These are phyloP conservation scores for Idris sp. DNA, from an alignment of 1,140 invertebrate species.

Conservation along the genomic window DNA sequence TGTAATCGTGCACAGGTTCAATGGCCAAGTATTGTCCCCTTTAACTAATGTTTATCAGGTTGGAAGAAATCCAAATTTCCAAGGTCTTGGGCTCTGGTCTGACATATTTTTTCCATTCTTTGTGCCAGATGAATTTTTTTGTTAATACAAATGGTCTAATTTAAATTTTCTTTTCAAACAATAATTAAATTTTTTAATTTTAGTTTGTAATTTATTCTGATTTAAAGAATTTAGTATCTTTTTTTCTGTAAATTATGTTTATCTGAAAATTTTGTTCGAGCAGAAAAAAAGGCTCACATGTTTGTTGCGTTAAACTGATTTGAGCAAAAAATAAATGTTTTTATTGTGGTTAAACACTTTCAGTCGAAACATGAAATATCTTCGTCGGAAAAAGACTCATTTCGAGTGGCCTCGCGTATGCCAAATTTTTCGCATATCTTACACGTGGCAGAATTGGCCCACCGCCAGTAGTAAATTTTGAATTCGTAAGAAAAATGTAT, in stretches of 20 bases:
- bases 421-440: conserved; percentile 49
- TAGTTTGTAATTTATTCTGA: too few relatives aligned
- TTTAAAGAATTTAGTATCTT: too few relatives aligned
- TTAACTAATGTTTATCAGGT: conserved; percentile 40
- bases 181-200: too few relatives aligned
- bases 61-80: conserved; percentile 48
- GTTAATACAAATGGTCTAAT: not conserved
- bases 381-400: conserved; percentile 41
- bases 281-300: too few relatives aligned
- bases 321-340: conserved; percentile 15
- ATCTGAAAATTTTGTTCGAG: too few relatives aligned
- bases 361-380: conserved; percentile 14
- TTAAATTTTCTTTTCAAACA: not conserved
- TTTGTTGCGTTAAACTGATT: not conserved
- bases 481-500: conserved; percentile 21
- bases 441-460: conserved; percentile 33
- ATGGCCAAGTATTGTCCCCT: conserved; percentile 24
- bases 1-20: conserved; percentile 31
- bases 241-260: too few relatives aligned
- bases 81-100: conserved; percentile 27
- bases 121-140: conserved; percentile 8
- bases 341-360: too few relatives aligned
- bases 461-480: conserved; percentile 36
- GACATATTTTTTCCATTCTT: conserved; percentile 28
- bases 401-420: conserved; percentile 47